phyloP scores from a whole-genome alignment of 2,113 vertebrate species.

The Sinocyclocheilus rhinocerous region DNA sequence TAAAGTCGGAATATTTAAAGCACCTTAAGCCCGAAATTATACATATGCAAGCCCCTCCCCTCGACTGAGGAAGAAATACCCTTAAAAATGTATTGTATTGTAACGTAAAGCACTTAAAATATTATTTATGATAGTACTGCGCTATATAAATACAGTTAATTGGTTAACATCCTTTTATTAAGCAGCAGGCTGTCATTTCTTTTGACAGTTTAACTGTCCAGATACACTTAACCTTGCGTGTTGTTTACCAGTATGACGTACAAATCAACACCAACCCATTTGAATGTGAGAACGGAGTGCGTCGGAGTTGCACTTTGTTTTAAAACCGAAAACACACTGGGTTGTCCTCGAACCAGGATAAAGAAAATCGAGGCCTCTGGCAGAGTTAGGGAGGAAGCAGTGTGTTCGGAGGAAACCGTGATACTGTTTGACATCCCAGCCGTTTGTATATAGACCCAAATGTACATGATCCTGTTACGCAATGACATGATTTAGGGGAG shows the following conservation, averaged over 20 bases:
- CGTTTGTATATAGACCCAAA: conserved; percentile 43
- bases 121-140: conserved; percentile 58
- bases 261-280: conserved; percentile 60
- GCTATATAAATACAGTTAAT: conserved; percentile 38
- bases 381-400: conserved; percentile 68
- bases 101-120: conserved; percentile 57
- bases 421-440: conserved; percentile 43
- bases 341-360: conserved; percentile 68
- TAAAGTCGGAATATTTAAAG: conserved; percentile 60
- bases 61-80: conserved; percentile 1
- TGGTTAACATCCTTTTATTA: not conserved
- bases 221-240: conserved; percentile 32
- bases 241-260: conserved; percentile 38
- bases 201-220: conserved; percentile 42
- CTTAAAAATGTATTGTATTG: conserved; percentile 50
- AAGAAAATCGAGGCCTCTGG: conserved; percentile 66
- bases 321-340: conserved; percentile 70
- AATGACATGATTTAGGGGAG: conserved; percentile 28
- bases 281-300: conserved; percentile 77
- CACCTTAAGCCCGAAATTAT: conserved; percentile 75
- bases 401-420: conserved; percentile 34
- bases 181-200: conserved; percentile 2
- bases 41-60: conserved; percentile 48
- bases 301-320: conserved; percentile 73
- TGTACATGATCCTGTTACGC: conserved; percentile 28